A percentile compares a stretch with the other conserved stretches of the same genome.
Conservation (phyloP, 2,888 invertebrate genomes). For the Nymphalis polychloros region DNA sequence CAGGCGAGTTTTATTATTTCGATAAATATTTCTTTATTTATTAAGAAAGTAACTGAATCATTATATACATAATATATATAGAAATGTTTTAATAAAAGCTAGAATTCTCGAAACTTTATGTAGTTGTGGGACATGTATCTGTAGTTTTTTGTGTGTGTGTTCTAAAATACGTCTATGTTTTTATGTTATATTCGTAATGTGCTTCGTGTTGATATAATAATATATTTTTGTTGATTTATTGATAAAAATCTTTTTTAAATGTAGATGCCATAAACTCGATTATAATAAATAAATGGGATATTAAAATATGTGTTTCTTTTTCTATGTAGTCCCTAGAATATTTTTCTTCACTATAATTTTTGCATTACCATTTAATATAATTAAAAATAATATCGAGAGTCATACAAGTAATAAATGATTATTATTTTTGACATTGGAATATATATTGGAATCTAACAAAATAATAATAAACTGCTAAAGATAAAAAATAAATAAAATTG, state of each 20-base stretch:
- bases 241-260: conserved; percentile 17
- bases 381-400: no score
- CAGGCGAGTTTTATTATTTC: conserved; percentile 40
- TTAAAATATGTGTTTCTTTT: conserved; percentile 33
- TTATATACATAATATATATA: not conserved
- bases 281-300: conserved; percentile 47
- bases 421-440: no score
- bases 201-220: conserved; percentile 21
- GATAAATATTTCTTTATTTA: not conserved
- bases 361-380: no score
- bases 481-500: no score
- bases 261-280: conserved; percentile 33
- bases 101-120: not conserved
- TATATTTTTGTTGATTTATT: conserved; percentile 14
- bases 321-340: conserved; percentile 4
- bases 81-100: not conserved
- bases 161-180: conserved; percentile 7
- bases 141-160: conserved; percentile 8
- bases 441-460: no score
- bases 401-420: no score
- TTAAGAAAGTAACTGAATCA: no score
- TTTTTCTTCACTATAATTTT: no score
- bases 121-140: not conserved
- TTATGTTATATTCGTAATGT: conserved; percentile 21
- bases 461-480: no score